Evolutionary conservation across 2,113 vertebrate species (phyloP).

Genomic region (Scolopax mira): DNA sequence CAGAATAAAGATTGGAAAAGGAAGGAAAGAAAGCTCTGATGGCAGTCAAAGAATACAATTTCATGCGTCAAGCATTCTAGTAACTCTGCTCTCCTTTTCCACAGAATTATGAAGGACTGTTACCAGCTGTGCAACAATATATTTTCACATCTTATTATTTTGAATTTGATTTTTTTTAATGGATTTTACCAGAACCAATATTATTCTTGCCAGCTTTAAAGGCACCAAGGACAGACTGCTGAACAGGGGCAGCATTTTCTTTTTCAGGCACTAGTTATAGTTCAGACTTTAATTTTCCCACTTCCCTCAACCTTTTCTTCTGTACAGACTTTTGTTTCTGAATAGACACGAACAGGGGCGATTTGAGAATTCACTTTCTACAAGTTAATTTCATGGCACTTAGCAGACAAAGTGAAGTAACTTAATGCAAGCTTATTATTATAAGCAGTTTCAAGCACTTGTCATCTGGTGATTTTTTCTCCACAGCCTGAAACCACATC

Average conservation of each 20-base stretch:
- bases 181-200: conserved; percentile 46
- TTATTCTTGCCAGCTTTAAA: conserved; percentile 41
- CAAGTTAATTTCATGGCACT: conserved; percentile 64
- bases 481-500: conserved; percentile 52
- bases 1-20: not conserved
- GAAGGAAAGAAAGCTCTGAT: not conserved
- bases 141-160: conserved; percentile 26
- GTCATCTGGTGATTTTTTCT: conserved; percentile 53
- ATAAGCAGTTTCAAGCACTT: conserved; percentile 55
- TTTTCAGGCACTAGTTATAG: not conserved
- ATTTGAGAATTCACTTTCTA: conserved; percentile 61
- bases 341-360: conserved; percentile 57
- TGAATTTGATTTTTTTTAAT: conserved; percentile 36
- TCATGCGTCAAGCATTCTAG: not conserved
- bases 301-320: conserved; percentile 52
- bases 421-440: conserved; percentile 60
- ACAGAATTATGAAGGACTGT: not conserved
- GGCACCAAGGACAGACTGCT: not conserved
- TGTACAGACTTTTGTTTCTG: conserved; percentile 66
- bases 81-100: not conserved
- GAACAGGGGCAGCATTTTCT: conserved; percentile 34
- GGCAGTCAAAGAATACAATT: conserved; percentile 6
- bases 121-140: not conserved
- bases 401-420: conserved; percentile 63
- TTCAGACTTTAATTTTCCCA: conserved; percentile 36